Conservation (phyloP, 2,113 vertebrate genomes). For the Varanus salvator region DNA sequence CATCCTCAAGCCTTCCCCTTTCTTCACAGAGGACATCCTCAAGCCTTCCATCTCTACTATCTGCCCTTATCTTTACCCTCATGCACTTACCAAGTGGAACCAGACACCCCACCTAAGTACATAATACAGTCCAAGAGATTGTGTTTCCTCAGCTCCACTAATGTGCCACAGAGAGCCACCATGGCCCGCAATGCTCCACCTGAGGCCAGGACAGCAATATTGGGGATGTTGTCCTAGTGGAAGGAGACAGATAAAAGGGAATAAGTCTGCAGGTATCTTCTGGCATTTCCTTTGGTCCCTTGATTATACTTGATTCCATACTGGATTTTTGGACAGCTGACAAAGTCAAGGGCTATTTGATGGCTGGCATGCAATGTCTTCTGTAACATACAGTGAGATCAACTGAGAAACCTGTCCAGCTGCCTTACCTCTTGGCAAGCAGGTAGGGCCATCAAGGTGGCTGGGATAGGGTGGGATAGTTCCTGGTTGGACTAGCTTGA, state of each 20-base stretch:
- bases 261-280: not conserved
- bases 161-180: constrained; percentile 21
- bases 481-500: too few relatives aligned
- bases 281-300: not conserved
- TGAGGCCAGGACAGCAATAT: constrained; percentile 17
- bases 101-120: constrained; percentile 28
- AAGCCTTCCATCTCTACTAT: not conserved
- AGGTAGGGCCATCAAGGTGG: too few relatives aligned
- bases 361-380: not conserved
- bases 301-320: not conserved
- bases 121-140: constrained; percentile 25
- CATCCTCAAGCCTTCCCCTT: too few relatives aligned
- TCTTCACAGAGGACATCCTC: too few relatives aligned
- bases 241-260: not conserved
- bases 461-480: too few relatives aligned
- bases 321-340: not conserved
- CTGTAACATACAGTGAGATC: not conserved
- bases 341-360: not conserved
- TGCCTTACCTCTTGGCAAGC: too few relatives aligned
- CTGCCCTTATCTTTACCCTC: not conserved
- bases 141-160: constrained; percentile 6
- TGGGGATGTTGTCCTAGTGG: constrained; percentile 4
- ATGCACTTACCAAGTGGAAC: constrained; percentile 33
- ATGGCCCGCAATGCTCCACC: constrained; percentile 24
- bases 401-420: not conserved